phyloP scores from a whole-genome alignment of 2,888 invertebrate species.

The Dryadula phaetusa region DNA sequence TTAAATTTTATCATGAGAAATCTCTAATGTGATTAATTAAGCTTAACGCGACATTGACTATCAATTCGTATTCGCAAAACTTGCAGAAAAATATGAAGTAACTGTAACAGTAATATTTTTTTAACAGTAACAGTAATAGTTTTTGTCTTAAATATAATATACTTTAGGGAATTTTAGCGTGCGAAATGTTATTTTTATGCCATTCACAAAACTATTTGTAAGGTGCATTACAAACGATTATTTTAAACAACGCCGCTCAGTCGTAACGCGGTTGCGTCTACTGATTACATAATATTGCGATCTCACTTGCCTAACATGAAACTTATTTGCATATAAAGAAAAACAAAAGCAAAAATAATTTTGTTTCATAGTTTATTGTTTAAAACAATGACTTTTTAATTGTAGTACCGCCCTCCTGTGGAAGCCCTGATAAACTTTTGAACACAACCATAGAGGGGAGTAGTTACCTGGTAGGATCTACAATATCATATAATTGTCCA shows the following conservation, averaged over 20 bases:
- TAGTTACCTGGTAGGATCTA: conserved; percentile 87
- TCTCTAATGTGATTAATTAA: neutral
- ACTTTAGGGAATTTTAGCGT: neutral
- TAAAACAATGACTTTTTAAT: conserved; percentile 47
- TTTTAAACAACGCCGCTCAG: conserved; percentile 31
- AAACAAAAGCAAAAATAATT: neutral
- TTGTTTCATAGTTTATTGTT: neutral
- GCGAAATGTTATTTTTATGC: neutral
- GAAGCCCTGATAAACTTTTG: conserved; percentile 92
- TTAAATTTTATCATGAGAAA: neutral
- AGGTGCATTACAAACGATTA: conserved; percentile 28
- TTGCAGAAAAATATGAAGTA: no score
- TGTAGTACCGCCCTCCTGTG: conserved; percentile 92
- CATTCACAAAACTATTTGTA: neutral
- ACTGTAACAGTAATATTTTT: no score
- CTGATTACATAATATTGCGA: conserved; percentile 30
- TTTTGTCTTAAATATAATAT: neutral
- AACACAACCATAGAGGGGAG: conserved; percentile 92
- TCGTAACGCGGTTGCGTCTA: conserved; percentile 33
- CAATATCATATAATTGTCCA: conserved; percentile 91
- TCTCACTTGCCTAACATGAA: conserved; percentile 4
- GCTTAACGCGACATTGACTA: neutral
- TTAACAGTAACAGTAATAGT: no score
- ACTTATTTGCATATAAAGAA: conserved; percentile 11
- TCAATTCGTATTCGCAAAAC: no score